Evolutionary conservation across 2,888 invertebrate genomes (phyloP).

Genomic region (Ochropacha duplaris): DNA sequence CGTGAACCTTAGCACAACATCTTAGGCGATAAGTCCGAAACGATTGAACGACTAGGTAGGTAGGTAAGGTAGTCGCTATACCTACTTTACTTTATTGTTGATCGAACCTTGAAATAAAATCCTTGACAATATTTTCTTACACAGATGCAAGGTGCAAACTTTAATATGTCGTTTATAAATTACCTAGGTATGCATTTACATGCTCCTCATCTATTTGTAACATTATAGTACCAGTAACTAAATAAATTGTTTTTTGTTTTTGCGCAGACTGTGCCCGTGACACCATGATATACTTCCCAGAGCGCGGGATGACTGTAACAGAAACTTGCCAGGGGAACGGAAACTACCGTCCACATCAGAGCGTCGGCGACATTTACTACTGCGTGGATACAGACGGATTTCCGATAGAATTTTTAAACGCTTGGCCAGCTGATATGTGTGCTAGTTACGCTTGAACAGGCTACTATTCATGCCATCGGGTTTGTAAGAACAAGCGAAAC

Average conservation of each 20-base stretch:
- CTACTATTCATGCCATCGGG: neutral
- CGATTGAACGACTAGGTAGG: conserved; percentile 24
- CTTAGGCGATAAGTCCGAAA: conserved; percentile 33
- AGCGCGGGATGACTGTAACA: conserved; percentile 70
- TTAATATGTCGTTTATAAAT: too few relatives aligned
- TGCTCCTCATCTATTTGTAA: too few relatives aligned
- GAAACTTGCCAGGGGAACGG: conserved; percentile 80
- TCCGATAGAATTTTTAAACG: conserved; percentile 39
- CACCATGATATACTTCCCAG: conserved; percentile 72
- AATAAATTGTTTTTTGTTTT: conserved; percentile 8
- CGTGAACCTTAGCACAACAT: conserved; percentile 38
- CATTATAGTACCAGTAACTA: too few relatives aligned
- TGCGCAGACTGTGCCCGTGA: conserved; percentile 85
- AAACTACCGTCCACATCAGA: conserved; percentile 82
- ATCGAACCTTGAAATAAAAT: conserved; percentile 33
- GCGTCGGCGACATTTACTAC: conserved; percentile 74
- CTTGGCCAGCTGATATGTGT: conserved; percentile 46
- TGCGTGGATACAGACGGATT: conserved; percentile 86
- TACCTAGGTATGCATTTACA: neutral
- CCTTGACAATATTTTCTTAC: conserved; percentile 29
- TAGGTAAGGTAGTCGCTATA: neutral
- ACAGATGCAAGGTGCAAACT: conserved; percentile 7
- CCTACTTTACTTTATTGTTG: conserved; percentile 27
- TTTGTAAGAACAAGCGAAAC: neutral
- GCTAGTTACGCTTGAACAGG: conserved; percentile 25